Conservation (phyloP, 2,797 vertebrate genomes). For the Peromyscus aztecus region DNA sequence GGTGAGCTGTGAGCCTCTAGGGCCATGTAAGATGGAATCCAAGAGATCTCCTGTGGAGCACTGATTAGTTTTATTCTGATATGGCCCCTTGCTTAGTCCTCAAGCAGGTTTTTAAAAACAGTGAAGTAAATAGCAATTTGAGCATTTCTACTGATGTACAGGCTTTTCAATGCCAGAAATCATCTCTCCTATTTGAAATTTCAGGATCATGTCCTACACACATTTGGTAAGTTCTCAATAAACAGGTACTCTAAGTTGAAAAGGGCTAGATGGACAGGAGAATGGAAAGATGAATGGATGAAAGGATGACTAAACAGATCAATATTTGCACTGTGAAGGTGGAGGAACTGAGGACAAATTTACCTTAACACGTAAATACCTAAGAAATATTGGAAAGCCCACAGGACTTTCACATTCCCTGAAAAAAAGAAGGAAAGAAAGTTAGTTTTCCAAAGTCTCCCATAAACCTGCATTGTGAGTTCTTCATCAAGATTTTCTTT, state of each 20-base stretch:
- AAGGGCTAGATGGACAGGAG: not conserved
- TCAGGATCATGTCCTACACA: not conserved
- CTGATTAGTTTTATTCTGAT: slow-evolving; percentile 26
- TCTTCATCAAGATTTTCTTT: not conserved
- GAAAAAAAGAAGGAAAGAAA: not conserved
- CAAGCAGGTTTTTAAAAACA: slow-evolving; percentile 21
- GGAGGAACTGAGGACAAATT: slow-evolving; percentile 3
- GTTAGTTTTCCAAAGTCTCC: not conserved
- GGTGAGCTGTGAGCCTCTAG: not conserved
- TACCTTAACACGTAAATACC: not conserved
- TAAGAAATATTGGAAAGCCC: not conserved
- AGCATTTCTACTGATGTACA: not conserved
- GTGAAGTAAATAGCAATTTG: not conserved
- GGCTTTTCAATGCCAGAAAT: not conserved
- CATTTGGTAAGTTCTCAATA: not conserved
- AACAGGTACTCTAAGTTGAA: not conserved
- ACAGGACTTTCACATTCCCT: not conserved
- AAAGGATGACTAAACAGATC: not conserved
- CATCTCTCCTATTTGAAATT: not conserved
- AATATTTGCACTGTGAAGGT: not conserved
- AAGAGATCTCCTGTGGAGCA: not conserved
- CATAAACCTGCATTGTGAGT: not conserved
- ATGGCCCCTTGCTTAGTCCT: not conserved
- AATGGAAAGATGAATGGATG: not conserved
- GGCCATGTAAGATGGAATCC: not conserved